phyloP scores from a whole-genome alignment of 1,140 invertebrate genomes.

The Schlechtendalia chinensis region DNA sequence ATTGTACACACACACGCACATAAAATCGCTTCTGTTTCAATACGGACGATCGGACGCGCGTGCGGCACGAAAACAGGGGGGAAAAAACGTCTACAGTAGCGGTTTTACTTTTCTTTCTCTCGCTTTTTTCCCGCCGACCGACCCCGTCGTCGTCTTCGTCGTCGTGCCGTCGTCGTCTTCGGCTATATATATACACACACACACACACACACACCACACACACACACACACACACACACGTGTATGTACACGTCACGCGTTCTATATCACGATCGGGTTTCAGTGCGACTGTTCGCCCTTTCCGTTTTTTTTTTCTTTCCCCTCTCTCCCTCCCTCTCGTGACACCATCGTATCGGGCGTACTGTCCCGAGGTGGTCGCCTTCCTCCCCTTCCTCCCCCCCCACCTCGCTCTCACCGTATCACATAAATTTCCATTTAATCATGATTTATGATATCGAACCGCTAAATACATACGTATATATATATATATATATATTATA shows the following conservation, averaged over 20 bases:
- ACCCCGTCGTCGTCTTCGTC: neutral
- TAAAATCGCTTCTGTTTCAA: neutral
- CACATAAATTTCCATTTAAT: conserved; percentile 37
- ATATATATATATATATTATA: neutral
- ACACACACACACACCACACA: too few relatives aligned
- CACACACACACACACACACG: too few relatives aligned
- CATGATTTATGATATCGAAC: conserved; percentile 27
- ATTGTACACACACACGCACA: neutral
- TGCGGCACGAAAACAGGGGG: too few relatives aligned
- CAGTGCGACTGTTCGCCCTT: neutral
- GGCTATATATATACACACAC: too few relatives aligned
- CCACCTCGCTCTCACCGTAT: too few relatives aligned
- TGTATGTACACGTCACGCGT: neutral
- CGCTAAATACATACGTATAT: conserved; percentile 7
- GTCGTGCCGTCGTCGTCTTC: neutral
- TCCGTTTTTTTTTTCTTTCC: too few relatives aligned
- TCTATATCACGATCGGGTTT: conserved; percentile 32
- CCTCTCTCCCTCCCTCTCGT: neutral
- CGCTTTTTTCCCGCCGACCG: neutral
- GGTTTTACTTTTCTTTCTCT: conserved; percentile 5
- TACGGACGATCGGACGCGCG: neutral
- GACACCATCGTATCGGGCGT: neutral
- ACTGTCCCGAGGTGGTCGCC: neutral
- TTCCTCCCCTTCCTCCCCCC: too few relatives aligned
- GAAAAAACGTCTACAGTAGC: neutral